phyloP scores from a whole-genome alignment of 53 echinoderm and acorn worm species.

The Temnopleurus reevesii region DNA sequence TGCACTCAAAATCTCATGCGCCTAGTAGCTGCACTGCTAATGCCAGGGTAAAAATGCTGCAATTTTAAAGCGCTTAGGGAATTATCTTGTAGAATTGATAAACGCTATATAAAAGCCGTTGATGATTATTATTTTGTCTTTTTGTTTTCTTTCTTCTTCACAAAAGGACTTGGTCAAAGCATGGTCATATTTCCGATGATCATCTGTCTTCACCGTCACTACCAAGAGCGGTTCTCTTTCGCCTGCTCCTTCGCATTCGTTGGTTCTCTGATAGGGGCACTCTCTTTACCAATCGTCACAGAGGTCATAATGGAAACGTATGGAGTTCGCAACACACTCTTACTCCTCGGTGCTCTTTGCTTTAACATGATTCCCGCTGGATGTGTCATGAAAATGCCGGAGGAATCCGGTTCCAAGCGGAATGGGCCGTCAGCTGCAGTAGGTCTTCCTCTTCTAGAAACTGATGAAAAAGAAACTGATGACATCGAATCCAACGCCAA shows the following conservation, averaged over 20 bases:
- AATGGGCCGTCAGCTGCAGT: too few relatives aligned
- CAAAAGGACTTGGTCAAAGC: constrained; percentile 13
- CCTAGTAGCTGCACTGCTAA: too few relatives aligned
- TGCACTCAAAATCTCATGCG: too few relatives aligned
- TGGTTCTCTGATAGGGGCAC: not conserved
- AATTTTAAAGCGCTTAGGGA: too few relatives aligned
- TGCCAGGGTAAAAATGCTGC: too few relatives aligned
- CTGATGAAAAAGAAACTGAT: not conserved
- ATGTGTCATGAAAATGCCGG: constrained; percentile 12
- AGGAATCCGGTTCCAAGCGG: too few relatives aligned
- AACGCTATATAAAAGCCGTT: too few relatives aligned
- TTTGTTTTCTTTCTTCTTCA: not conserved
- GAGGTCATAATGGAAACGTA: not conserved
- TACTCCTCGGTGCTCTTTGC: constrained; percentile 5
- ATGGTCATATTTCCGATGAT: not conserved
- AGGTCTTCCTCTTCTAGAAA: not conserved
- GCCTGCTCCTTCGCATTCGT: not conserved
- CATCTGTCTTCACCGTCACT: constrained; percentile 46
- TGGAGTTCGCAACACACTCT: not conserved
- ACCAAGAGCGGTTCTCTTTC: not conserved
- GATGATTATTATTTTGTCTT: too few relatives aligned
- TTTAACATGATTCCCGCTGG: constrained; percentile 28
- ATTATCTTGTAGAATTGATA: too few relatives aligned
- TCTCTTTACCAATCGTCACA: not conserved
- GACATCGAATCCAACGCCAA: not conserved